These are phyloP conservation scores for Nemapogon koenigi DNA, from an alignment of 2,888 invertebrate species.

Conservation along the genomic window DNA sequence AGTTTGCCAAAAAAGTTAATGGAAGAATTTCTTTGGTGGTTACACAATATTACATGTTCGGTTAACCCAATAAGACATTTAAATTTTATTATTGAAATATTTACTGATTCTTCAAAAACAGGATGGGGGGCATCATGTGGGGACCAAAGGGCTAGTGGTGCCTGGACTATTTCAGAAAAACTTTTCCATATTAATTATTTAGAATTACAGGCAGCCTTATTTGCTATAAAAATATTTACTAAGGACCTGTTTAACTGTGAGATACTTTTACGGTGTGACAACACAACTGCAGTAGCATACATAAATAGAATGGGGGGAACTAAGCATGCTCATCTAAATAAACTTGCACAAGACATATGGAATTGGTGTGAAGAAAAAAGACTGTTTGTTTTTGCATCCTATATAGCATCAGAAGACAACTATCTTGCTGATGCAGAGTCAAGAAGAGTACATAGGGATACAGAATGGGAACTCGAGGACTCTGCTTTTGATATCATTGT, in stretches of 20 bases:
- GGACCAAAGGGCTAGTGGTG: constrained; percentile 1
- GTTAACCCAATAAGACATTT: neutral
- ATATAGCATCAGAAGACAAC: no score
- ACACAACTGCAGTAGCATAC: constrained; percentile 12
- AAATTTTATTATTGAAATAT: no score
- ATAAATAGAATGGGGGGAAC: constrained; percentile 12
- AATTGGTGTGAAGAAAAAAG: no score
- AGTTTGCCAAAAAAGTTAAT: neutral
- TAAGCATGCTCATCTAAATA: constrained; percentile 13
- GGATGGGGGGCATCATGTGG: constrained; percentile 7
- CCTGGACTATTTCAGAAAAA: constrained; percentile 3
- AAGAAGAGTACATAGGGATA: no score
- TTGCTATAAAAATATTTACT: constrained; percentile 10
- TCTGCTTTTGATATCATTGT: no score
- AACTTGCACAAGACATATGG: constrained; percentile 13
- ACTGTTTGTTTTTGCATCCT: constrained; percentile 11
- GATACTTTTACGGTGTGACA: constrained; percentile 5
- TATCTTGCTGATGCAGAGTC: no score
- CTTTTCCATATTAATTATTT: constrained; percentile 7
- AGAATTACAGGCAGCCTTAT: constrained; percentile 5
- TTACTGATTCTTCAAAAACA: constrained; percentile 2
- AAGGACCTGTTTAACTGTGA: constrained; percentile 1
- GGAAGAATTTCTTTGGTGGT: constrained; percentile 1
- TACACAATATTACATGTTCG: neutral
- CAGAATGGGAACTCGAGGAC: no score